Evolutionary conservation across 2,113 vertebrate genomes (phyloP).

Genomic region (Melanocharis versteri): DNA sequence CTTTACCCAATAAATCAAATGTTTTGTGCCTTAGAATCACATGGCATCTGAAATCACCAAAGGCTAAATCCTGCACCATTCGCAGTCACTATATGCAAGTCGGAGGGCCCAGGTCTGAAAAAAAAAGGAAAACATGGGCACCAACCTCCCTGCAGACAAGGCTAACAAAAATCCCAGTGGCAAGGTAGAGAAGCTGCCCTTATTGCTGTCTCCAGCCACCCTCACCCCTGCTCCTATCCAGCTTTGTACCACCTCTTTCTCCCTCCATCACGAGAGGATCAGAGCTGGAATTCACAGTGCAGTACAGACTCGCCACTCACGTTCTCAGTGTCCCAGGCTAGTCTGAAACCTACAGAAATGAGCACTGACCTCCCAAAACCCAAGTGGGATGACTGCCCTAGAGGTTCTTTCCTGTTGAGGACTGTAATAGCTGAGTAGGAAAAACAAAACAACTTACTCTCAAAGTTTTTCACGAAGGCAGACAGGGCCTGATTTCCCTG

Average conservation of each 20-base stretch:
- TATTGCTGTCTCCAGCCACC: background rate
- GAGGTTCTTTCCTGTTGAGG: background rate
- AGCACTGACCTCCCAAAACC: background rate
- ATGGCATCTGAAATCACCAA: background rate
- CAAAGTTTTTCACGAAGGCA: background rate
- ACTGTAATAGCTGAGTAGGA: background rate
- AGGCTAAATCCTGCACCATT: background rate
- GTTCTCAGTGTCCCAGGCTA: background rate
- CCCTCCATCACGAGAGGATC: rapidly evolving
- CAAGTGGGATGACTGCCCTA: background rate
- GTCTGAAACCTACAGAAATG: background rate
- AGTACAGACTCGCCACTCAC: background rate
- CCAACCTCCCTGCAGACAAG: background rate
- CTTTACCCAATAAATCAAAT: slow-evolving; percentile 33
- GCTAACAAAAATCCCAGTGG: background rate
- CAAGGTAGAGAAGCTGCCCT: background rate
- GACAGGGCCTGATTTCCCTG: background rate
- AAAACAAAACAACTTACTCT: background rate
- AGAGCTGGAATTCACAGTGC: background rate
- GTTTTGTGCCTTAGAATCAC: background rate
- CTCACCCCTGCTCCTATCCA: background rate
- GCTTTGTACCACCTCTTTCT: background rate
- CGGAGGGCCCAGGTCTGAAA: background rate
- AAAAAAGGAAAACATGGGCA: background rate
- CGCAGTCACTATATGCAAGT: background rate